Evolutionary conservation across 2,113 vertebrate genomes (phyloP).

Genomic region (Gasterosteus nipponicus): DNA sequence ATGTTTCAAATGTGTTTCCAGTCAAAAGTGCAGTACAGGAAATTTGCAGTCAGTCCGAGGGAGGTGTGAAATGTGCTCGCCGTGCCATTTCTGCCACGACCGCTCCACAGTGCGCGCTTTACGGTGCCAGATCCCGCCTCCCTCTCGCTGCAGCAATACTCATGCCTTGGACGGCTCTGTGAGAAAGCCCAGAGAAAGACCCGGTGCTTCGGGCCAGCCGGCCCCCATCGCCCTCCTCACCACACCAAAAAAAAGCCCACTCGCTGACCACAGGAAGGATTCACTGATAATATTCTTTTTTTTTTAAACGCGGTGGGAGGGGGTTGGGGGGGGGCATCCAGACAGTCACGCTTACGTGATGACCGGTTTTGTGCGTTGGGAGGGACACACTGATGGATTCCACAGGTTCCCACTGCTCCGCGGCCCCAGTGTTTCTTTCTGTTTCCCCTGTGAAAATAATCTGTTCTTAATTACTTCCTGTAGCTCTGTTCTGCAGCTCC

Average conservation of each 20-base stretch:
- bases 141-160: conserved; percentile 65
- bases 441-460: conserved; percentile 60
- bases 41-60: conserved; percentile 80
- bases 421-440: conserved; percentile 28
- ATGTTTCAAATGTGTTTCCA: conserved; percentile 77
- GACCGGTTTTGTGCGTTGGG: conserved; percentile 37
- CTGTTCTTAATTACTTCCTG: conserved; percentile 67
- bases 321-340: conserved; percentile 10
- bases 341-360: conserved; percentile 37
- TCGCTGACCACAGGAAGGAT: conserved; percentile 65
- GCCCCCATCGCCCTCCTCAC: background rate
- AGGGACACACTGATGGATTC: conserved; percentile 56
- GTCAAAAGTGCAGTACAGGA: conserved; percentile 77
- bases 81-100: conserved; percentile 80
- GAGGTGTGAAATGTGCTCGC: conserved; percentile 81
- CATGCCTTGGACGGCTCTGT: conserved; percentile 72
- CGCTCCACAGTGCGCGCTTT: conserved; percentile 64
- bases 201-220: conserved; percentile 27
- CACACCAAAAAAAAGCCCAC: conserved; percentile 25
- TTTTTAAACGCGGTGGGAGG: no score
- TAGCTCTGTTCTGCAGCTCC: conserved; percentile 48
- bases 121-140: conserved; percentile 73
- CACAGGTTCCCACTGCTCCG: conserved; percentile 50
- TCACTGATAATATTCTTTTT: conserved; percentile 45
- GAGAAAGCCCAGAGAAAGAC: conserved; percentile 72